Evolutionary conservation across 2,888 invertebrate species (phyloP).

Genomic region (Augiades crinisus): DNA sequence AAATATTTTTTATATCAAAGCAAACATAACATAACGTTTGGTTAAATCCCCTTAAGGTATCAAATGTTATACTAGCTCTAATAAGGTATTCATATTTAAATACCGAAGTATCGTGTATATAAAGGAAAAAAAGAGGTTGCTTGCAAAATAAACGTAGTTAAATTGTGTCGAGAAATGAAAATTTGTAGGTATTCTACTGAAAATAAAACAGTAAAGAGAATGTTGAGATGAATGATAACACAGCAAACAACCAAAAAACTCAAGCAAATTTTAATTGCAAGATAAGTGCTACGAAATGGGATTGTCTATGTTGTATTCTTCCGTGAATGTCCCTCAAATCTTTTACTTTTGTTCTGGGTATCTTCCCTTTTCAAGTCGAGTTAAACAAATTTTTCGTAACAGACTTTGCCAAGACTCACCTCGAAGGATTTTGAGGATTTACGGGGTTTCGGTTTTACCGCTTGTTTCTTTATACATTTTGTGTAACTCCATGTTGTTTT

Average conservation of each 20-base stretch:
- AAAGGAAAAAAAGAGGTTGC: too few relatives aligned
- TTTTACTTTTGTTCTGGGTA: slow-evolving; percentile 58
- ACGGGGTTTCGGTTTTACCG: slow-evolving; percentile 64
- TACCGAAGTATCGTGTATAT: too few relatives aligned
- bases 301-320: slow-evolving; percentile 53
- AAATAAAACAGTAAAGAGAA: slow-evolving; percentile 14
- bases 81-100: too few relatives aligned
- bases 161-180: too few relatives aligned
- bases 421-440: slow-evolving; percentile 67
- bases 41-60: too few relatives aligned
- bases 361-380: slow-evolving; percentile 68
- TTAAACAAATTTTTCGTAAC: slow-evolving; percentile 74
- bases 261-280: slow-evolving; percentile 59
- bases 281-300: slow-evolving; percentile 59
- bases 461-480: slow-evolving; percentile 42
- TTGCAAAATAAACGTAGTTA: too few relatives aligned
- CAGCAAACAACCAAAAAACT: slow-evolving; percentile 29
- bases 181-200: background rate
- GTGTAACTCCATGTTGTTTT: background rate
- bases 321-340: slow-evolving; percentile 59
- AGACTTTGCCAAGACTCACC: slow-evolving; percentile 69
- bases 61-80: too few relatives aligned
- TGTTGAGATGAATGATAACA: slow-evolving; percentile 15
- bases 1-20: too few relatives aligned
- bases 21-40: too few relatives aligned